phyloP scores from a whole-genome alignment of 2,888 invertebrate genomes.

The Yponomeuta evonymella region DNA sequence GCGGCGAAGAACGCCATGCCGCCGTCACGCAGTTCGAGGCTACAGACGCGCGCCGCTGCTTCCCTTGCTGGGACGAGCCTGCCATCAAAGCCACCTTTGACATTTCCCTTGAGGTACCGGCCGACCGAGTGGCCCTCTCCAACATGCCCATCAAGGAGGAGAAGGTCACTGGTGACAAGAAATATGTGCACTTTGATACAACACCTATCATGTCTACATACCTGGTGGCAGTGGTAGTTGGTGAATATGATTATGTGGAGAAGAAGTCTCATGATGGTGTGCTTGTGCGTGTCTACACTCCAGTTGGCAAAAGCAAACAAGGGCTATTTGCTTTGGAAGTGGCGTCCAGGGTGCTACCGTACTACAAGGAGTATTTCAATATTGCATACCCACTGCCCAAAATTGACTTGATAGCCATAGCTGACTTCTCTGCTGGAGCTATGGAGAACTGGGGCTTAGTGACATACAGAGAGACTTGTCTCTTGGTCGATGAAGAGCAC shows the following conservation, averaged over 20 bases:
- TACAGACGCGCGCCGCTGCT: conserved; percentile 93
- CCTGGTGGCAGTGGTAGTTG: conserved; percentile 94
- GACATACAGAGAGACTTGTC: conserved; percentile 93
- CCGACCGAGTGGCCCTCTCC: conserved; percentile 89
- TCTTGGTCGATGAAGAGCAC: conserved; percentile 92
- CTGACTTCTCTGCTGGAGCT: conserved; percentile 96
- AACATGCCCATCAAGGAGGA: conserved; percentile 88
- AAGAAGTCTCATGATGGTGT: conserved; percentile 88
- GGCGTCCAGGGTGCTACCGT: conserved; percentile 93
- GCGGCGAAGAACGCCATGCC: conserved; percentile 86
- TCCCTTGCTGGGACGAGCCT: conserved; percentile 99
- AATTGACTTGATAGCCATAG: conserved; percentile 96
- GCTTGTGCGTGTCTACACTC: conserved; percentile 88
- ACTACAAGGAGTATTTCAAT: conserved; percentile 95
- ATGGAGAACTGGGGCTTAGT: conserved; percentile 99
- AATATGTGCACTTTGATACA: conserved; percentile 82
- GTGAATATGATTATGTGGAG: conserved; percentile 96
- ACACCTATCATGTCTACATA: conserved; percentile 98
- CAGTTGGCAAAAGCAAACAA: conserved; percentile 93
- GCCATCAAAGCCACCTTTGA: conserved; percentile 96
- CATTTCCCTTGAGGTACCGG: conserved; percentile 88
- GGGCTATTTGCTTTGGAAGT: conserved; percentile 94
- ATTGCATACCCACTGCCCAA: conserved; percentile 97
- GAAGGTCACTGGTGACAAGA: conserved; percentile 60
- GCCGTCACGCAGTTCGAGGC: conserved; percentile 96